Evolutionary conservation across 2,888 invertebrate species (phyloP).

Genomic region (Brachyopa scutellaris): DNA sequence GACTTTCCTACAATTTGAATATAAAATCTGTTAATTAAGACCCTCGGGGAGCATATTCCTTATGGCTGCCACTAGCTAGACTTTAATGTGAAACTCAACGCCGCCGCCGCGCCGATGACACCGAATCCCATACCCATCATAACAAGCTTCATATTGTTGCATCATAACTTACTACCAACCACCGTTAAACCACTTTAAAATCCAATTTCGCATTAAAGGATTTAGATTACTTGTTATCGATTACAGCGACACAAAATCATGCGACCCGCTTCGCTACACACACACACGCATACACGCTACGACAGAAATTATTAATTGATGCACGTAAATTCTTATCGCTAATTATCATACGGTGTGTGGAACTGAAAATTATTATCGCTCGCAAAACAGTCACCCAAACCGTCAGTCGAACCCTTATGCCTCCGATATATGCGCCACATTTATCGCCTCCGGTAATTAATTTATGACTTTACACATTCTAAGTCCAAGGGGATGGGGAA

Average conservation of each 20-base stretch:
- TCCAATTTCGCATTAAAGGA: constrained; percentile 49
- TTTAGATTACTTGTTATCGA: constrained; percentile 44
- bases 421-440: not conserved
- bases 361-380: constrained; percentile 44
- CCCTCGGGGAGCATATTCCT: constrained; percentile 3
- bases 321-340: constrained; percentile 57
- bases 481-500: not conserved
- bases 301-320: constrained; percentile 43
- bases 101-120: no score
- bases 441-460: constrained; percentile 35
- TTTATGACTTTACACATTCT: constrained; percentile 41
- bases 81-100: not conserved
- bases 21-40: constrained; percentile 28
- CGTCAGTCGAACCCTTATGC: not conserved
- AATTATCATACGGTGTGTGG: constrained; percentile 51
- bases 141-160: no score
- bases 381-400: constrained; percentile 3
- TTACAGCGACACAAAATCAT: not conserved
- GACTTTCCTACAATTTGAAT: no score
- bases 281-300: constrained; percentile 4
- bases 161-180: constrained; percentile 20
- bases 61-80: not conserved
- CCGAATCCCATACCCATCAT: no score
- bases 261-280: not conserved
- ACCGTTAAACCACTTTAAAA: constrained; percentile 28